Percentiles rank a stretch among this genome's conserved stretches.
Evolutionary conservation across 2,888 invertebrate genomes (phyloP).

Genomic region (Meiosimyza decipiens): DNA sequence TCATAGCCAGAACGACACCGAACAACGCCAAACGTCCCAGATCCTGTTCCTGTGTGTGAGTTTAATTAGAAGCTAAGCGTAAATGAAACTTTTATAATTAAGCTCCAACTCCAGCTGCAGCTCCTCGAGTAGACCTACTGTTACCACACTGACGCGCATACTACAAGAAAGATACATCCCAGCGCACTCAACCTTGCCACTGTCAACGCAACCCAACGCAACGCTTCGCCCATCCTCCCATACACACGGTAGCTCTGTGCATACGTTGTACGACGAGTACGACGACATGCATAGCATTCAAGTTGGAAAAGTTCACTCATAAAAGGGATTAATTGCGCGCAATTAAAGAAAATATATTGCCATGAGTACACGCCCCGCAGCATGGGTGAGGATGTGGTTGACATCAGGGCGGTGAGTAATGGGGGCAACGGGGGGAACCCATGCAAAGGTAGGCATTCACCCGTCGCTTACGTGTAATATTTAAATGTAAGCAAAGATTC

Average conservation of each 20-base stretch:
- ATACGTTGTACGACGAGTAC: not conserved
- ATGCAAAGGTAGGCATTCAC: too few species aligned
- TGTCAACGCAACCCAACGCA: not conserved
- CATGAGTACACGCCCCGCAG: conserved; percentile 24
- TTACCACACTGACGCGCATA: not conserved
- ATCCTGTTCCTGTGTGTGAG: conserved; percentile 30
- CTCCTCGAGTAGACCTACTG: not conserved
- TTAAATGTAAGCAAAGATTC: too few species aligned
- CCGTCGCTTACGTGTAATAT: too few species aligned
- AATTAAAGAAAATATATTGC: conserved; percentile 62
- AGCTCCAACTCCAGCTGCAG: conserved; percentile 44
- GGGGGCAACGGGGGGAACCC: too few species aligned
- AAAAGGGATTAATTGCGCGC: conserved; percentile 64
- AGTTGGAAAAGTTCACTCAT: conserved; percentile 45
- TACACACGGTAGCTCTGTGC: not conserved
- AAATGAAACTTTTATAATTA: conserved; percentile 60
- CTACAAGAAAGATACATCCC: too few species aligned
- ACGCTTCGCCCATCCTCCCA: not conserved
- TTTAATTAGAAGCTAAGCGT: conserved; percentile 43
- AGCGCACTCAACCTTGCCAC: too few species aligned
- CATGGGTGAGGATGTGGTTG: not conserved
- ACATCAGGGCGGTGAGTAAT: not conserved
- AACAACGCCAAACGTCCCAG: too few species aligned
- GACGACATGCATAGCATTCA: not conserved
- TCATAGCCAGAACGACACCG: not conserved